Percentiles rank a stretch among this genome's conserved stretches.
Evolutionary conservation across 1,140 invertebrate species (phyloP).

Genomic region (Riptortus pedestris): DNA sequence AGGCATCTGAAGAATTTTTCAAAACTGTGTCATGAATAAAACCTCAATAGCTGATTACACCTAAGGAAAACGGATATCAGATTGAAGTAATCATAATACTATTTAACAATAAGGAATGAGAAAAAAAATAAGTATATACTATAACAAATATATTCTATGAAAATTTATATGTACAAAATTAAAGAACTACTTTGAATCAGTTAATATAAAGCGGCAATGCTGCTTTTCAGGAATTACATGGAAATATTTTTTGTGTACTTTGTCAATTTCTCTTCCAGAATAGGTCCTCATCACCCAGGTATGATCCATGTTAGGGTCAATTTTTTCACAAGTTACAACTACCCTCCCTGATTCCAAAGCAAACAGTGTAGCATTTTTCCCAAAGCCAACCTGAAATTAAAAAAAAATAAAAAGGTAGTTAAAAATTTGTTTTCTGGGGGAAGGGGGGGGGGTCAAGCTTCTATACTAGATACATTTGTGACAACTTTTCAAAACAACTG

Average conservation of each 20-base stretch:
- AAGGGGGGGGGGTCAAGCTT: too few relatives aligned
- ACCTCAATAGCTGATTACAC: too few relatives aligned
- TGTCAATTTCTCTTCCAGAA: constrained; percentile 44
- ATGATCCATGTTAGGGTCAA: constrained; percentile 58
- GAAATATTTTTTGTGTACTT: constrained; percentile 72
- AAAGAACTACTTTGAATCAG: constrained; percentile 41
- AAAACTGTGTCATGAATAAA: too few relatives aligned
- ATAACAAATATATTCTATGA: too few relatives aligned
- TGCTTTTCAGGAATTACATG: constrained; percentile 64
- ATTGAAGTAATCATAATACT: too few relatives aligned
- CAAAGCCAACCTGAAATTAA: constrained; percentile 59
- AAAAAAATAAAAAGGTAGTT: constrained; percentile 23
- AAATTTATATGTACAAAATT: too few relatives aligned
- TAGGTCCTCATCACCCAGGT: constrained; percentile 55
- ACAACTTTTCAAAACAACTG: too few relatives aligned
- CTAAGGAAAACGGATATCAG: too few relatives aligned
- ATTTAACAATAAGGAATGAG: too few relatives aligned
- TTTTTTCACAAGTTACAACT: constrained; percentile 62
- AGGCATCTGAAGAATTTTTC: too few relatives aligned
- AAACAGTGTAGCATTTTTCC: constrained; percentile 61
- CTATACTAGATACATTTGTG: too few relatives aligned
- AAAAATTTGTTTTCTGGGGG: constrained; percentile 4
- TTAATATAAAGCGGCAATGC: constrained; percentile 59
- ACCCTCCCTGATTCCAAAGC: constrained; percentile 62
- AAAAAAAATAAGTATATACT: too few relatives aligned